These are phyloP conservation scores for Lutjanus erythropterus DNA, from an alignment of 2,113 vertebrate species.

Conservation along the genomic window DNA sequence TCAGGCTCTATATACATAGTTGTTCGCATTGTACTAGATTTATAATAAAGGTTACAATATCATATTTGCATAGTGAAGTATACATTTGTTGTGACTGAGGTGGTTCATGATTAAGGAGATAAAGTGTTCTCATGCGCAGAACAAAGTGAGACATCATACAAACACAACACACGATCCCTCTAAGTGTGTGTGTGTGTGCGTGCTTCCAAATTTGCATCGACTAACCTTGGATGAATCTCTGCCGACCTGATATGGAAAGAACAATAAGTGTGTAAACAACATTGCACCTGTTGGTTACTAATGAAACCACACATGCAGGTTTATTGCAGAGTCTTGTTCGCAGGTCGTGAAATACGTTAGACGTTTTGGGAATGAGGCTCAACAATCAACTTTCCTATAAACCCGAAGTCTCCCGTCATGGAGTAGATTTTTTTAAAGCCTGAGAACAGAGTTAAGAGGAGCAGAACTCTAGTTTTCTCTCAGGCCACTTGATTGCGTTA, in stretches of 20 bases:
- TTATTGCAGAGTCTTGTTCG: too few species aligned
- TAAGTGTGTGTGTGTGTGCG: neutral
- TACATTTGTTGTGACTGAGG: neutral
- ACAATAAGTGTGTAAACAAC: neutral
- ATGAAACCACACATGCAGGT: neutral
- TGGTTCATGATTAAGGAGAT: neutral
- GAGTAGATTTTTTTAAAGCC: too few species aligned
- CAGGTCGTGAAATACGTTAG: too few species aligned
- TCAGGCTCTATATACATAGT: too few species aligned
- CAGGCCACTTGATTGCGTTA: too few species aligned
- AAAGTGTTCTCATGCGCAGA: neutral
- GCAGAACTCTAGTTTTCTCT: too few species aligned
- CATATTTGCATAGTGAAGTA: too few species aligned
- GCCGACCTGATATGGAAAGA: neutral
- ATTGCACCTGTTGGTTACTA: neutral
- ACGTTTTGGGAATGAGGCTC: too few species aligned
- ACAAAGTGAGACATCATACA: conserved; percentile 22
- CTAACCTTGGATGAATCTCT: conserved; percentile 11
- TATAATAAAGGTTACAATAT: neutral
- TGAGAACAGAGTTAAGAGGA: too few species aligned
- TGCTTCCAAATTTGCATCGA: neutral
- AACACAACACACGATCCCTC: neutral
- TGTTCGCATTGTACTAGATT: neutral
- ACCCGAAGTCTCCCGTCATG: too few species aligned
- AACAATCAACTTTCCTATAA: too few species aligned